Base-by-base conservation (phyloP, 2,113 vertebrate genomes). In the Baryphthengus martii region DNA sequence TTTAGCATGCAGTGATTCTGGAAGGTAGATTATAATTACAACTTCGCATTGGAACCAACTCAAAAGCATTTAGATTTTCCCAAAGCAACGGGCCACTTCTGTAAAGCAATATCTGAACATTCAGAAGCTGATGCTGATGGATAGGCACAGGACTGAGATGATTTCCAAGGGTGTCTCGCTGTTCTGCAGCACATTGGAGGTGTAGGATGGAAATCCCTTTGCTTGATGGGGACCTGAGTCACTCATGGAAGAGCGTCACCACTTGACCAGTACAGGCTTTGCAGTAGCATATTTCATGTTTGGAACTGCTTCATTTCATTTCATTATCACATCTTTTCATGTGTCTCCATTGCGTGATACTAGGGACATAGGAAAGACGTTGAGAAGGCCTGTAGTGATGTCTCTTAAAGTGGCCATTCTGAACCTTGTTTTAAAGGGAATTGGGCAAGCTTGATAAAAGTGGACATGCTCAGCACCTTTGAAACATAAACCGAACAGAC, bases 201-300 rank as follows among this genome's bases (percentile, higher is more conserved):
- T 17, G 20, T 0, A 56, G 24, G 11, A 13, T 83, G 58, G 37
- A 44, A 87, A 66, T 47, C 14, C 8, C 13, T 58, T 45, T 83
- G 23, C 37, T 63, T 1, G 0, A 5, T 50, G 35, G 19, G 20
- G 17, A 10, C n/a, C 20, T 85, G 55, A 40, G 24, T 61, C 0
- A 0, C 49, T 47, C 7, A 4, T 0, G 0, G 26, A 40, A 25
- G 5, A 23, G 5, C 71, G 19, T 77, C 50, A 31, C 37, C 24
- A 12, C 62, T 84, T 67, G 33, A 39, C 13, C 17, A 55, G 29
- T 24, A 24, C 33, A 67, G 65, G 17, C 44, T 91, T 87, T 85
- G 18, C 53, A 65, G 14, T 40, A 47, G 28, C 1, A 0, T 37
- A 11, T 44, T 79, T 74, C 44, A 83, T 21, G 11, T 88, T 79